These are phyloP conservation scores for Antennarius maculatus DNA, from an alignment of 2,797 vertebrate genomes.

Conservation along the genomic window DNA sequence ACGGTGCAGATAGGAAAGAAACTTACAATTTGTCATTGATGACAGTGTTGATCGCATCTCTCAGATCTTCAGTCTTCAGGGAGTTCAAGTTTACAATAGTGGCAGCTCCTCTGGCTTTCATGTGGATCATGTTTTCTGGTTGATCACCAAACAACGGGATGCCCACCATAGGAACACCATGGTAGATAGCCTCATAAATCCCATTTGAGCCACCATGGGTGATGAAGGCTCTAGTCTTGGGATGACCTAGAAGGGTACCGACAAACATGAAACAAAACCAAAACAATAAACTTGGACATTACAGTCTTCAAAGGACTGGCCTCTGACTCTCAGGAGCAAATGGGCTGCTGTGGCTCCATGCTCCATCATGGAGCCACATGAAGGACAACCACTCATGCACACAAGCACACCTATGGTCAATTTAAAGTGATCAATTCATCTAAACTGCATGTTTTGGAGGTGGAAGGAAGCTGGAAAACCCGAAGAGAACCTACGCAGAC, in stretches of 20 bases:
- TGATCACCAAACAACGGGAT: constrained; percentile 90
- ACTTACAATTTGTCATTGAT: constrained; percentile 74
- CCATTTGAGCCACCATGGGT: constrained; percentile 87
- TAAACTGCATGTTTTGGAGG: too few relatives aligned
- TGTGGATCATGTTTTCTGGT: constrained; percentile 86
- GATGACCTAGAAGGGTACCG: constrained; percentile 82
- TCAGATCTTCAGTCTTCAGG: constrained; percentile 76
- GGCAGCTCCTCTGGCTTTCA: constrained; percentile 87
- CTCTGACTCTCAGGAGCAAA: too few relatives aligned
- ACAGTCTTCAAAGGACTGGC: too few relatives aligned
- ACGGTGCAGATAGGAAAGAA: neutral
- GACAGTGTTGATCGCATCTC: constrained; percentile 78
- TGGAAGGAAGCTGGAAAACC: too few relatives aligned
- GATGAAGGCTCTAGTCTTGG: constrained; percentile 87
- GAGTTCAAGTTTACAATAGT: constrained; percentile 57
- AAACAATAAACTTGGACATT: too few relatives aligned
- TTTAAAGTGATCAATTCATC: too few relatives aligned
- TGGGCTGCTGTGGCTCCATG: too few relatives aligned
- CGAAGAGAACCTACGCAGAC: too few relatives aligned
- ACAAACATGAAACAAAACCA: too few relatives aligned
- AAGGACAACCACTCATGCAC: too few relatives aligned
- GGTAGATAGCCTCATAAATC: constrained; percentile 94
- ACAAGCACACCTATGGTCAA: too few relatives aligned
- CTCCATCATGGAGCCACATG: too few relatives aligned
- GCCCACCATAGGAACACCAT: constrained; percentile 89